Evolutionary conservation across 1,140 invertebrate species (phyloP), one percentile per base, ranked within the genome.

Genomic region (Conus betulinus): DNA sequence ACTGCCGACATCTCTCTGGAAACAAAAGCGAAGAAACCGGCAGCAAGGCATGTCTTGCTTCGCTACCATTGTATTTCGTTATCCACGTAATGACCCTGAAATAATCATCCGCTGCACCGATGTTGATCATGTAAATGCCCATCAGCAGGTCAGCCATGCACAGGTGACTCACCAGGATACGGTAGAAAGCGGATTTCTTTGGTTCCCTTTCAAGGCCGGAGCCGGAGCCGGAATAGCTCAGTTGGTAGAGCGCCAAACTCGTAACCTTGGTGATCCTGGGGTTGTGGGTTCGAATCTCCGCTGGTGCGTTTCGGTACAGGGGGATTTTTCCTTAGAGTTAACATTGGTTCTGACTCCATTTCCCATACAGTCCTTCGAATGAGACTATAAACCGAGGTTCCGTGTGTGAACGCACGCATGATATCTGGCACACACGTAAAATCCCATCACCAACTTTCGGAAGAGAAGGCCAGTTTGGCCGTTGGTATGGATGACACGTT

Each of bases 71-170:
- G 17, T 6, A 23, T 51, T 23, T 25, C 7, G 1, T 53, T 27
- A 3, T 17, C 51, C 55, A 83, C 20, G n/a, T 55, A 83, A 39
- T 23, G 81, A 10, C 81, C 81, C 0, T 55, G 81, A 23, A 83
- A 51, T 17, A 52, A 55, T 20, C 52, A 52, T 57, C 81, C 1
- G 81, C 81, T 17, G 52, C 15, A 15, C 81, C 81, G 51, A 83
- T 55, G 51, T 20, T 55, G 13, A 83, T 55, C 52, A 83, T 53
- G 81, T 83, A 83, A 51, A 83, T 25, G n/a, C 51, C 81, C 81
- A 83, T 83, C 8, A 83, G 81, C 8, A 83, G n/a, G 52, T 83
- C 81, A 13, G 81, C 51, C 13, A 83, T 17, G n/a, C 81, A 83
- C 81, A 83, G 81, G 55, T 83, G 13, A 13, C 39, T 25, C 52